Conservation (phyloP, 2,888 invertebrate species). For the Drosophila prolongata region DNA sequence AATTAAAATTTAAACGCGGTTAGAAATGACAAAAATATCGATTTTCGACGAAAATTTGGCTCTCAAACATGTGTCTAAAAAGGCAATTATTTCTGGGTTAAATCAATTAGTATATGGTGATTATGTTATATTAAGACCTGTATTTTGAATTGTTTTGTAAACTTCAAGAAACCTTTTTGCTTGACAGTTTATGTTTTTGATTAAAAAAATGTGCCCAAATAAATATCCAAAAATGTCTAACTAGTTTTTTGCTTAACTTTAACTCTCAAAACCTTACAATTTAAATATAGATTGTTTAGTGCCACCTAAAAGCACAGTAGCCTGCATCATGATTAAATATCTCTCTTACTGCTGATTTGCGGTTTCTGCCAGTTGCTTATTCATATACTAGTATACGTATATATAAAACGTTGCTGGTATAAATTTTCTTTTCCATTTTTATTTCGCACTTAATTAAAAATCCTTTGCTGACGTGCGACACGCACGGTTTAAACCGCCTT, state of each 20-base stretch:
- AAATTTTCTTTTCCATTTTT: constrained; percentile 40
- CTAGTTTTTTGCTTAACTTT: no score
- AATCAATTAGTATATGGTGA: no score
- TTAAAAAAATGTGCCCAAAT: no score
- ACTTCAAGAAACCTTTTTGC: no score
- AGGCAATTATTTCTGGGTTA: no score
- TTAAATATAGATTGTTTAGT: neutral
- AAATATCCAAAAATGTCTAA: no score
- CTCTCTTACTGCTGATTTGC: constrained; percentile 17
- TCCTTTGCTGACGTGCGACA: constrained; percentile 62
- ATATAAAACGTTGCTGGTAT: constrained; percentile 3
- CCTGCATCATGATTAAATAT: constrained; percentile 9
- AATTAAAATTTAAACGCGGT: neutral
- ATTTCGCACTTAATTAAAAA: constrained; percentile 68
- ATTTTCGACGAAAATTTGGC: neutral
- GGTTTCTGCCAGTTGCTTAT: constrained; percentile 4
- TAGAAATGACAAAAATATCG: neutral
- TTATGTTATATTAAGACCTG: no score
- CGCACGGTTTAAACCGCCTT: constrained; percentile 44
- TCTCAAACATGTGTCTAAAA: neutral
- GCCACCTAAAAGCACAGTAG: neutral
- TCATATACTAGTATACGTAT: no score
- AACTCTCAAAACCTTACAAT: no score
- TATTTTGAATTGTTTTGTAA: no score
- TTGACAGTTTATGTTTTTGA: no score